Base-by-base conservation (phyloP, 1,140 invertebrate species). In the Drosophila parvula region DNA sequence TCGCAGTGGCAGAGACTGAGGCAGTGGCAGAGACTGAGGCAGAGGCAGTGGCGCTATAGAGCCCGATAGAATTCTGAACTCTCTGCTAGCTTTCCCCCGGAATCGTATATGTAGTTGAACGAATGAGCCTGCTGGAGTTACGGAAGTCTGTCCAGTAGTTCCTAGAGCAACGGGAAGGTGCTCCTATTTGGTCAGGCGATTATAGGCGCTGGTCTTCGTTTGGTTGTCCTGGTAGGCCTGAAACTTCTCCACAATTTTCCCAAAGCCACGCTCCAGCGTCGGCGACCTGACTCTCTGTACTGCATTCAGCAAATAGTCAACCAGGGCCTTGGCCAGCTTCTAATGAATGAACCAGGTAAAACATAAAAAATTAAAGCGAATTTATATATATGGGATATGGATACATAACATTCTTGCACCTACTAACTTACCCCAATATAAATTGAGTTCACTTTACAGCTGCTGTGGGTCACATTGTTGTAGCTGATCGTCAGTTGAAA, bases 261-360 rank as follows among this genome's bases (percentile, higher is more conserved):
- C 32, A 6, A 91, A 64, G 5, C 70, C 89, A 1, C 43, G 62
- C n/a, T 83, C 58, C 43, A 90, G 60, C 3, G 89, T 51, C 11
- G 71, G 56, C 1, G 83, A 91, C 16, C 47, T 67, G 14, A 82
- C 44, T 10, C 78, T 59, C 0, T 67, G 18, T 0, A 91, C 51
- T 5, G 45, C 62, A 5, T 74, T 55, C 0, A 85, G 60, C 2
- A 89, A 22, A 50, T 76, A 81, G 8, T 34, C 22, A 11, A 51
- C 57, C 4, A 91, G 14, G 38, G 69, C 53, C 14, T 74, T 38
- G 2, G 78, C 27, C 5, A 85, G 48, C 5, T 71, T 22, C 89
- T 91, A 30, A 14, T n/a, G 2, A 16, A 12, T 11, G 3, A 44
- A 32, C 9, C 4, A 48, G 0, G 3, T 3, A 48, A 47, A 8